phyloP scores from a whole-genome alignment of 1,140 invertebrate genomes.

The Dreissena rostriformis region DNA sequence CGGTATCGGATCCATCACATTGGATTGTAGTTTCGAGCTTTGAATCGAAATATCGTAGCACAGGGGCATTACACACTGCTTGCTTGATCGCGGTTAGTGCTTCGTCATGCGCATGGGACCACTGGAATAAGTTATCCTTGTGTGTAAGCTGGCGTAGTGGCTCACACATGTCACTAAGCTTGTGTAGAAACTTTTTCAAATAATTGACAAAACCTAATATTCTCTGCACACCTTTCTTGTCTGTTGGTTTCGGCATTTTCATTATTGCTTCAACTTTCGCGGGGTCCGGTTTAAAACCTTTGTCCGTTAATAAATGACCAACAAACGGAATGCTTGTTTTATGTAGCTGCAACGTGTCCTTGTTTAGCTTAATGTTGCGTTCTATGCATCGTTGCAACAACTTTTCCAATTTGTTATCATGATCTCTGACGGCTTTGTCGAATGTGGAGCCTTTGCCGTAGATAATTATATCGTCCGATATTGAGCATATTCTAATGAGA shows the following conservation, averaged over 20 bases:
- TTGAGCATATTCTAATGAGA: constrained; percentile 72
- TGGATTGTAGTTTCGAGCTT: constrained; percentile 52
- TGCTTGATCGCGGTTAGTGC: constrained; percentile 30
- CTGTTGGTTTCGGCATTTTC: constrained; percentile 68
- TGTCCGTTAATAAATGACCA: constrained; percentile 46
- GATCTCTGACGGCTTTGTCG: constrained; percentile 60
- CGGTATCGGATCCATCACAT: constrained; percentile 46
- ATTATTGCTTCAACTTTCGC: constrained; percentile 77
- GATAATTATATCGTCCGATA: constrained; percentile 79
- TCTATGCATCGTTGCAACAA: constrained; percentile 44
- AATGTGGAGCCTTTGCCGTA: constrained; percentile 64
- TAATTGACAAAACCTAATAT: constrained; percentile 67
- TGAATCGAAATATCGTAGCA: constrained; percentile 57
- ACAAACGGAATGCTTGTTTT: constrained; percentile 48
- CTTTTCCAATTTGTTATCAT: constrained; percentile 45
- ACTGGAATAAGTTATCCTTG: constrained; percentile 37
- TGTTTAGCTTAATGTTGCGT: constrained; percentile 78
- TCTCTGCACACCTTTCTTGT: constrained; percentile 56
- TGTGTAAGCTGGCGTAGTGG: constrained; percentile 32
- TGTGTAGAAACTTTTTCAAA: constrained; percentile 58
- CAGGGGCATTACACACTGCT: constrained; percentile 42
- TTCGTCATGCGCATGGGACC: constrained; percentile 49
- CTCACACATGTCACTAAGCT: constrained; percentile 28
- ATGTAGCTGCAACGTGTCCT: constrained; percentile 70
- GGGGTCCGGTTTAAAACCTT: constrained; percentile 54